phyloP scores from a whole-genome alignment of 2,888 invertebrate genomes.

The Heteropelma amictum region DNA sequence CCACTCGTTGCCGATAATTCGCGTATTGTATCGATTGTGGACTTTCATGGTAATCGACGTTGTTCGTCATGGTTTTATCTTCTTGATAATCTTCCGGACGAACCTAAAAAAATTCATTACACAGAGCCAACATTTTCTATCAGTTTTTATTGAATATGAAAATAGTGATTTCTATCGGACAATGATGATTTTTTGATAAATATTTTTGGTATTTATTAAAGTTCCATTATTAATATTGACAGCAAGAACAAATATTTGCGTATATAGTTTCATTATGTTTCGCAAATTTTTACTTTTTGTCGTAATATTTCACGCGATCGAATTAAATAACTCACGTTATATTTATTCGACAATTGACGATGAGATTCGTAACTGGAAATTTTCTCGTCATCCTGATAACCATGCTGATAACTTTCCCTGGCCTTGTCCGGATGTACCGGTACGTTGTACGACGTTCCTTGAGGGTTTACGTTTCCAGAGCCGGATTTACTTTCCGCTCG shows the following conservation, averaged over 20 bases:
- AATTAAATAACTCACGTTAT: conserved; percentile 47
- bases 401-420: conserved; percentile 56
- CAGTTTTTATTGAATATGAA: too few species aligned
- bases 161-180: too few species aligned
- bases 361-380: conserved; percentile 42
- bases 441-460: conserved; percentile 62
- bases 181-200: too few species aligned
- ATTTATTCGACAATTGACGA: conserved; percentile 57
- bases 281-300: too few species aligned
- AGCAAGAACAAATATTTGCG: too few species aligned
- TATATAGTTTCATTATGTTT: too few species aligned
- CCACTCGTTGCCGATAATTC: conserved; percentile 57
- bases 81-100: conserved; percentile 63
- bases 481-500: conserved; percentile 80
- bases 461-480: conserved; percentile 52
- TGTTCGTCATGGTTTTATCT: conserved; percentile 62
- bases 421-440: conserved; percentile 58
- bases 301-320: too few species aligned
- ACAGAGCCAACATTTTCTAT: too few species aligned
- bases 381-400: conserved; percentile 43
- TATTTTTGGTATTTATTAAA: too few species aligned
- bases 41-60: conserved; percentile 61
- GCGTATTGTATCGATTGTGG: conserved; percentile 58
- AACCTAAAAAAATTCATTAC: conserved; percentile 35
- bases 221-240: too few species aligned